Conservation (phyloP, 2,113 vertebrate species). For the Zapornia atra region DNA sequence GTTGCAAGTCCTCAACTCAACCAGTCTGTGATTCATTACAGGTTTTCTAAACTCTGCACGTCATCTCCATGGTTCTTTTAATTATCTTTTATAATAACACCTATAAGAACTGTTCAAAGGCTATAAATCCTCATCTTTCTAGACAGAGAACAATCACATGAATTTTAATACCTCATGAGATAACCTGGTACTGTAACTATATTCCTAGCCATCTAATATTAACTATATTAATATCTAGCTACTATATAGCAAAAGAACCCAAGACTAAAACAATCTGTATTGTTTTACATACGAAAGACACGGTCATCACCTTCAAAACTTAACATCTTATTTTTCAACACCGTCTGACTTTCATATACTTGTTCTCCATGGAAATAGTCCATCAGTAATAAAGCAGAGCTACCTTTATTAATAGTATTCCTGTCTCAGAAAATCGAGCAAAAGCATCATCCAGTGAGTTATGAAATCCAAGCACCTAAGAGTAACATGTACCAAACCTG, state of each 20-base stretch:
- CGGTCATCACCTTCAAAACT: neutral
- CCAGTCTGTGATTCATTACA: neutral
- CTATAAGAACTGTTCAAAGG: neutral
- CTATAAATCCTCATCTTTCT: neutral
- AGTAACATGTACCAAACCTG: neutral
- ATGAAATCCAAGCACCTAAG: neutral
- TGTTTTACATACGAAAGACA: neutral
- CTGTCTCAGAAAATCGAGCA: neutral
- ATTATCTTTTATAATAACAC: neutral
- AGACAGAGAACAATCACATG: neutral
- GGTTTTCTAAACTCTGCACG: neutral
- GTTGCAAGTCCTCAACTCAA: neutral
- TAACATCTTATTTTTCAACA: neutral
- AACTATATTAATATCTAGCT: neutral
- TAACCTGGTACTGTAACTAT: neutral
- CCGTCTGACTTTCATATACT: no score
- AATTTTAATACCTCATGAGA: neutral
- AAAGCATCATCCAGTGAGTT: neutral
- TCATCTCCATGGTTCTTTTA: neutral
- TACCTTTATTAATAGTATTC: neutral
- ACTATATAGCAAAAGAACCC: neutral
- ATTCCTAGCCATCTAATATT: neutral
- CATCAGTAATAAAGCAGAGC: neutral
- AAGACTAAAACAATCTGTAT: neutral
- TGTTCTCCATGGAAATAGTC: neutral